Percentiles rank a stretch among this genome's conserved stretches.
Conservation (phyloP, 2,797 vertebrate species). For the Protonibea diacanthus region DNA sequence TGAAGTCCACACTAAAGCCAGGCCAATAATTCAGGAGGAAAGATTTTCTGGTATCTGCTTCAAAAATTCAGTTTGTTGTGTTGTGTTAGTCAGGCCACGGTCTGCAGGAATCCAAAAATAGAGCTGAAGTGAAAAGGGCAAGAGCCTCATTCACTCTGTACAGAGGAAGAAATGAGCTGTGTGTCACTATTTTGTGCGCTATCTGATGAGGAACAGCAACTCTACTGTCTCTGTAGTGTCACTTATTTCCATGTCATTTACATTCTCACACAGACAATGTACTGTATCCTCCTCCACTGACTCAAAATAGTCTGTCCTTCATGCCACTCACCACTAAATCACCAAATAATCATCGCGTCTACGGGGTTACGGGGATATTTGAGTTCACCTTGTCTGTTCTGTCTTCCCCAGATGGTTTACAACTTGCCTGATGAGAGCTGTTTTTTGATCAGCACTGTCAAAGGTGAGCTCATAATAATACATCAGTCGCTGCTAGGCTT, state of each 20-base stretch:
- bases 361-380: not conserved
- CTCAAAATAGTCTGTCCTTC: not conserved
- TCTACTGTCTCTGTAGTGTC: constrained; percentile 23
- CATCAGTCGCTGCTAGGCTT: not conserved
- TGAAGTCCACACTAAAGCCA: no score
- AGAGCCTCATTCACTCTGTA: not conserved
- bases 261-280: not conserved
- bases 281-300: not conserved
- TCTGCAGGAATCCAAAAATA: not conserved
- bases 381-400: not conserved
- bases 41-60: not conserved
- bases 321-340: not conserved
- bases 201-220: constrained; percentile 20
- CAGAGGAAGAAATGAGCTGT: not conserved
- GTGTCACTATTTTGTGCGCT: not conserved
- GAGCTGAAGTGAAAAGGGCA: not conserved
- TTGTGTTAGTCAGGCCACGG: no score
- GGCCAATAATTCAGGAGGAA: no score
- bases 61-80: no score
- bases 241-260: constrained; percentile 61
- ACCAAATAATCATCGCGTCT: not conserved
- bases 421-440: constrained; percentile 96
- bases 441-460: constrained; percentile 93
- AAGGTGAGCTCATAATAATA: constrained; percentile 84
- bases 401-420: constrained; percentile 91